A percentile compares a stretch with the other conserved stretches of the same genome.
phyloP scores from a whole-genome alignment of 2,888 invertebrate genomes.

The Pseudococcus jackbeardsleyi region DNA sequence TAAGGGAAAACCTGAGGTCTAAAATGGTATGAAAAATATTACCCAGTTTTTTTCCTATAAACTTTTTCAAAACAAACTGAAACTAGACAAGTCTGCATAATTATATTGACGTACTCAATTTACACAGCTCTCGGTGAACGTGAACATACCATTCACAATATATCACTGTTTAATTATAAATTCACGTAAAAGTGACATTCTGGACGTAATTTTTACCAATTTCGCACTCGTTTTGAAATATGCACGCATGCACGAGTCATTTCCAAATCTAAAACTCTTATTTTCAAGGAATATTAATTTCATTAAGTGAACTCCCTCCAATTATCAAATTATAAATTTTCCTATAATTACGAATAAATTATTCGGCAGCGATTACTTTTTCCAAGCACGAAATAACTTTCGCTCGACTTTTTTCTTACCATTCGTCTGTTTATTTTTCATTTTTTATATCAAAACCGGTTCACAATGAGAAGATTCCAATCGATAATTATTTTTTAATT shows the following conservation, averaged over 20 bases:
- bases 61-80: too few species aligned
- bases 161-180: not conserved
- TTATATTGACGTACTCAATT: too few species aligned
- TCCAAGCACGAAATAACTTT: not conserved
- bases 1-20: too few species aligned
- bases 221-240: not conserved
- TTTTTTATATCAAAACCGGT: not conserved
- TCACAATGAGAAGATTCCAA: not conserved
- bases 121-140: too few species aligned
- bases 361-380: not conserved
- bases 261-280: not conserved
- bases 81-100: too few species aligned
- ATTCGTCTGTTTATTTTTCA: not conserved
- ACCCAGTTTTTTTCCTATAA: too few species aligned
- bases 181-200: not conserved
- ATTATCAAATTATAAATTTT: not conserved
- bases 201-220: not conserved
- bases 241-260: not conserved
- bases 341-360: not conserved
- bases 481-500: constrained; percentile 19
- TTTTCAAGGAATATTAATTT: not conserved
- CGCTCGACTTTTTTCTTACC: not conserved
- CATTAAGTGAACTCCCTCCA: not conserved
- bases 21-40: too few species aligned
- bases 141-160: too few species aligned